Evolutionary conservation across 1,140 invertebrate genomes (phyloP).

Genomic region (Archivesica marissinica): DNA sequence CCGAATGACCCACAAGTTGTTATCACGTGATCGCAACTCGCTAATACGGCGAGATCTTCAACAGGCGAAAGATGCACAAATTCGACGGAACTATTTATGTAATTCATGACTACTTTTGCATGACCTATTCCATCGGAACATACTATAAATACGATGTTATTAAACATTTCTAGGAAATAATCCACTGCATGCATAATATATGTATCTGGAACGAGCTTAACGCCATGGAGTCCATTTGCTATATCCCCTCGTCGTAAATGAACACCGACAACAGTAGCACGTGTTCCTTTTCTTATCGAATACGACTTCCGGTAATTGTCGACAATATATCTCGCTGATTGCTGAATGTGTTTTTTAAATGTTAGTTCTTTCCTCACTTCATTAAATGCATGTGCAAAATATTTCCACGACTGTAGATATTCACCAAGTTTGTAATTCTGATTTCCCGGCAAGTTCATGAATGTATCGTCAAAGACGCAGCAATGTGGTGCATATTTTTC

Average conservation of each 20-base stretch:
- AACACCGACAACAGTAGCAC: conserved; percentile 49
- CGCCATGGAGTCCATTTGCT: not conserved
- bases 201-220: not conserved
- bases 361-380: conserved; percentile 66
- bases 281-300: not conserved
- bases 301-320: not conserved
- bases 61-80: conserved; percentile 11
- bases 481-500: conserved; percentile 44
- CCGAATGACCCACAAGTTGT: conserved; percentile 72
- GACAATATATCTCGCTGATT: conserved; percentile 31
- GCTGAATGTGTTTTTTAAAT: conserved; percentile 56
- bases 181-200: conserved; percentile 61
- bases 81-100: conserved; percentile 10
- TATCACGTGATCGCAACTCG: conserved; percentile 75
- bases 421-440: conserved; percentile 64
- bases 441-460: conserved; percentile 55
- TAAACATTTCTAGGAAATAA: conserved; percentile 47
- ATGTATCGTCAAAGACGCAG: conserved; percentile 52
- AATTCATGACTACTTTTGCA: conserved; percentile 12
- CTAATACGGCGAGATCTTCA: conserved; percentile 77
- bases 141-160: conserved; percentile 64
- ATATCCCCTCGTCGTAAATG: conserved; percentile 70
- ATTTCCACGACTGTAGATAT: conserved; percentile 77
- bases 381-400: conserved; percentile 68
- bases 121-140: conserved; percentile 63